Percentiles rank a stretch among this genome's conserved stretches.
These are phyloP conservation scores for Labeo catla DNA, from an alignment of 2,113 vertebrate genomes.

Conservation along the genomic window DNA sequence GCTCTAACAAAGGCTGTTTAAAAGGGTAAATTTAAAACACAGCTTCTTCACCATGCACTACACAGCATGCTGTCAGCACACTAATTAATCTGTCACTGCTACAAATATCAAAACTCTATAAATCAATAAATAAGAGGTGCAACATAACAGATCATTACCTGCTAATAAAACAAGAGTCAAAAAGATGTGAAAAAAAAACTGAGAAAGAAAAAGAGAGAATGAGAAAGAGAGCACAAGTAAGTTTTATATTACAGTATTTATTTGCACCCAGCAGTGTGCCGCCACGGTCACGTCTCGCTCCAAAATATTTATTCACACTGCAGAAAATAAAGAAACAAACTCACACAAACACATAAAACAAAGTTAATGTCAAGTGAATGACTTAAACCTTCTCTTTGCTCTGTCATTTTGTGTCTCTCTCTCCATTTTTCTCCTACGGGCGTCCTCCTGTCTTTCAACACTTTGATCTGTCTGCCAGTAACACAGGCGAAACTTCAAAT, in stretches of 20 bases:
- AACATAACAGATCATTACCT: background rate
- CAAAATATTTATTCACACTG: constrained; percentile 55
- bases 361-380: constrained; percentile 60
- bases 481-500: constrained; percentile 40
- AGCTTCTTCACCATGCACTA: background rate
- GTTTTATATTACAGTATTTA: background rate
- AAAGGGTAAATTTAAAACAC: background rate
- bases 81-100: background rate
- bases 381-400: constrained; percentile 51
- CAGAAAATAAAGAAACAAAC: constrained; percentile 56
- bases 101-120: background rate
- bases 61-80: background rate
- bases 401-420: constrained; percentile 29
- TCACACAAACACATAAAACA: constrained; percentile 51
- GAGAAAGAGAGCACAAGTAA: background rate
- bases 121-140: background rate
- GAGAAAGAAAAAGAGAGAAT: background rate
- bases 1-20: background rate
- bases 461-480: constrained; percentile 45
- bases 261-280: background rate
- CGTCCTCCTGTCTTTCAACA: constrained; percentile 11
- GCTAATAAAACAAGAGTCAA: background rate
- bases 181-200: background rate
- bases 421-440: constrained; percentile 4
- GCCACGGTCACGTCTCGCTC: background rate